Base-by-base conservation (phyloP, 2,888 invertebrate species). In the Acanthacorydalis orientalis region DNA sequence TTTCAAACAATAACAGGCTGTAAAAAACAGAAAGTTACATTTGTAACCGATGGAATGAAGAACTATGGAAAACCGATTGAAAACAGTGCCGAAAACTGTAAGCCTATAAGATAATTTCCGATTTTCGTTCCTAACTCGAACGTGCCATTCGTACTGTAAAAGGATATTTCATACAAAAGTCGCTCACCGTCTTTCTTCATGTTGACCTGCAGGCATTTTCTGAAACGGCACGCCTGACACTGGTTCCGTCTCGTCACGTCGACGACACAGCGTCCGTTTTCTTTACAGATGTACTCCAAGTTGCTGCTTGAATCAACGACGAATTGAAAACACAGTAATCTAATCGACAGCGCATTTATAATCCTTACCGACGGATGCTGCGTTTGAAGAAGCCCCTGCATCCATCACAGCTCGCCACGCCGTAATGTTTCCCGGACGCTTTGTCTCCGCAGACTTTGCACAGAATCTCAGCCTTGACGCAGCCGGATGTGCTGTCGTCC, bases 381-480 rank as follows among this genome's bases (percentile, higher is more conserved):
- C 92, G 70, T 64, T 93, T 95, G 72, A 95, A 95, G 70, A 95
- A 93, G 4, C 93, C 93, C 45, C 93, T 71, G 62, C 91, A 92
- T 34, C 85, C 86, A 62, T 86, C 86, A 63, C 90, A 91, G 44
- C 86, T 86, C 1, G 88, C 78, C 6, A 90, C 90, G 0, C 91
- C 91, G 64, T 91, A 91, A 66, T 91, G 91, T 60, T 90, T 90
- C 10, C 88, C 88, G 1, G 77, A 77, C 8, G 84, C 82, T 63
- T 82, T 81, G 69, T 91, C 91, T 0, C 91, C 91, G 61, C 91
- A 91, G 11, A 92, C 90, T 51, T 83, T 78, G 61, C 91, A 91
- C 47, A 83, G 64, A 10, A 76, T 69, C 59, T 81, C 77, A 15
- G 68, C 67, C 57, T 76, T 77, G 12, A 63, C 60, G 16, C 63